phyloP scores from a whole-genome alignment of 2,113 vertebrate genomes.

The Herpetotheres cachinnans region DNA sequence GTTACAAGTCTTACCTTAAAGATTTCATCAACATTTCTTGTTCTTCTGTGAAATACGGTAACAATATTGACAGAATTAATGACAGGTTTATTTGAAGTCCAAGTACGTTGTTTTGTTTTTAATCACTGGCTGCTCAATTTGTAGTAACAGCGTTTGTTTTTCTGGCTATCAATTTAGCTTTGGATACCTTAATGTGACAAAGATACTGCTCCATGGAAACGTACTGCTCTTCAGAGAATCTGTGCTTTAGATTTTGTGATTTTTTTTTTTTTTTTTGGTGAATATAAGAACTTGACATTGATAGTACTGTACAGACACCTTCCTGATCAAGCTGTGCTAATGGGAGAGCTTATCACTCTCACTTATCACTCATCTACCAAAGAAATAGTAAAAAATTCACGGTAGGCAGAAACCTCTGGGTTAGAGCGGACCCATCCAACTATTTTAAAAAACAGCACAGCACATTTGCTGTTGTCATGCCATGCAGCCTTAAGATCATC shows the following conservation, averaged over 20 bases:
- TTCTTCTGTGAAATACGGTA: slow-evolving; percentile 5
- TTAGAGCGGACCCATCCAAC: neutral
- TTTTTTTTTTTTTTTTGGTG: neutral
- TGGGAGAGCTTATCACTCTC: neutral
- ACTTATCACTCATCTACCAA: neutral
- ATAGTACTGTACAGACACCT: neutral
- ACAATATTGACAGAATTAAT: slow-evolving; percentile 1
- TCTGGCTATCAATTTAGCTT: neutral
- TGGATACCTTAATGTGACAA: neutral
- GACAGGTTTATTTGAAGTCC: neutral
- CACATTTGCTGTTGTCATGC: neutral
- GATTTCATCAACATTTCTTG: slow-evolving; percentile 18
- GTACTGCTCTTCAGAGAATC: neutral
- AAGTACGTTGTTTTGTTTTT: neutral
- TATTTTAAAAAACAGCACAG: neutral
- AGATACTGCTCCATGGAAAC: neutral
- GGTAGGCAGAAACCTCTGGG: neutral
- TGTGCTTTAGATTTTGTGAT: neutral
- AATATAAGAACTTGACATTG: neutral
- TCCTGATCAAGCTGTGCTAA: neutral
- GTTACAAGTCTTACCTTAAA: slow-evolving; percentile 49
- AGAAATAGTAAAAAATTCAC: neutral
- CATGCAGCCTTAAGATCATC: neutral
- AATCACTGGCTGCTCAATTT: neutral
- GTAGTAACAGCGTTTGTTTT: neutral